Evolutionary conservation across 2,113 vertebrate species (phyloP).

Genomic region (Orientallactaga bullata): DNA sequence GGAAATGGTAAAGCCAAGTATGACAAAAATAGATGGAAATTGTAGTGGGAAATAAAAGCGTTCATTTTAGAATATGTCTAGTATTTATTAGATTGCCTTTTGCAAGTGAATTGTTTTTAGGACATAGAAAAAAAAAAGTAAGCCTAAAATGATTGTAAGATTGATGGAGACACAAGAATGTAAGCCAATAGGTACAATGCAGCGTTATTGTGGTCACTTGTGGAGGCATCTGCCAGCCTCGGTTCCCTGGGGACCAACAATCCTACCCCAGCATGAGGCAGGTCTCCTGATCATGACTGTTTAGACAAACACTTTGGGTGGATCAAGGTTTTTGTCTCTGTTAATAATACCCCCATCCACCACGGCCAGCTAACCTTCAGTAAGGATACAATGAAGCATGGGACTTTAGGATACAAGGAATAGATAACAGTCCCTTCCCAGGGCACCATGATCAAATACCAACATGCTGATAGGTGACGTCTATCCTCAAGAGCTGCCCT

Average conservation of each 20-base stretch:
- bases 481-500: neutral
- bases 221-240: neutral
- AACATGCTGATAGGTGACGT: neutral
- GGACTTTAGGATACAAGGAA: neutral
- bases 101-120: neutral
- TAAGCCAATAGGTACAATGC: neutral
- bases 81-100: neutral
- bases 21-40: too few relatives aligned
- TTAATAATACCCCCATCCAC: neutral
- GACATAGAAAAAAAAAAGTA: neutral
- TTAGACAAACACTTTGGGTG: neutral
- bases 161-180: neutral
- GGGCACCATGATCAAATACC: neutral
- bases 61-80: neutral
- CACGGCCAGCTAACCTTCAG: constrained; percentile 15
- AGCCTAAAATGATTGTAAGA: neutral
- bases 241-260: neutral
- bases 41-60: too few relatives aligned
- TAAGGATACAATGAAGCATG: neutral
- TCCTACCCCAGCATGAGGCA: neutral
- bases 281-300: neutral
- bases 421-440: neutral
- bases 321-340: neutral
- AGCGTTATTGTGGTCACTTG: fast-evolving
- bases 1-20: too few relatives aligned